Percentiles rank a stretch among this genome's conserved stretches.
phyloP scores from a whole-genome alignment of 1,140 invertebrate genomes.

The Apocrypta bakeri region DNA sequence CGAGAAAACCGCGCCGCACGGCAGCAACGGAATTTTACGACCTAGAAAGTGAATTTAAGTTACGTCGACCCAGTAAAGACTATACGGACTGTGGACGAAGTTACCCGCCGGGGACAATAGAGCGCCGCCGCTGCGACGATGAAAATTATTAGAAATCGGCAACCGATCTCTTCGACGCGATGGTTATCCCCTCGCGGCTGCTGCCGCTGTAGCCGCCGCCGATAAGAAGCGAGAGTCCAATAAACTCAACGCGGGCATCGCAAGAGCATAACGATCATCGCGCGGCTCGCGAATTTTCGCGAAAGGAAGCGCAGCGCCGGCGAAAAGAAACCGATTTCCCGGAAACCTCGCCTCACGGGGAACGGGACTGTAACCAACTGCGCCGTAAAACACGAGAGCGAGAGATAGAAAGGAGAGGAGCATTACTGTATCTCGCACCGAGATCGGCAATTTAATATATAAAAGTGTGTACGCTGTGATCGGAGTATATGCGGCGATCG shows the following conservation, averaged over 20 bases:
- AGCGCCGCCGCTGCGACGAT: conserved; percentile 45
- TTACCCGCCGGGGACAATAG: conserved; percentile 24
- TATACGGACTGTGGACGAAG: background rate
- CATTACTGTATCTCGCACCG: conserved; percentile 33
- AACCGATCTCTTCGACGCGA: background rate
- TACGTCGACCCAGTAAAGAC: conserved; percentile 37
- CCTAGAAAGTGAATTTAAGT: conserved; percentile 71
- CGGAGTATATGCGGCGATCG: conserved; percentile 32
- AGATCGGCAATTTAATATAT: conserved; percentile 58
- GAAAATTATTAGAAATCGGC: conserved; percentile 63
- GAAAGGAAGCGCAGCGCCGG: background rate
- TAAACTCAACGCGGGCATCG: conserved; percentile 12
- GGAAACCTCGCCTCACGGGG: background rate
- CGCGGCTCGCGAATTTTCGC: conserved; percentile 41
- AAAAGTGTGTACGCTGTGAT: conserved; percentile 51
- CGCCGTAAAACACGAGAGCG: background rate
- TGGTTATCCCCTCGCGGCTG: background rate
- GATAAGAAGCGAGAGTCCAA: background rate
- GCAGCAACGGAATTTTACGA: conserved; percentile 64
- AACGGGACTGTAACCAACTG: background rate
- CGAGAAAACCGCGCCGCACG: conserved; percentile 16
- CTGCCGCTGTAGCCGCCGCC: no score
- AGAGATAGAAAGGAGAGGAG: background rate
- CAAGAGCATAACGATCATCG: background rate
- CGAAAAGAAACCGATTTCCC: conserved; percentile 32